These are phyloP conservation scores for Danaus chrysippus DNA, from an alignment of 2,888 invertebrate species.

Conservation along the genomic window DNA sequence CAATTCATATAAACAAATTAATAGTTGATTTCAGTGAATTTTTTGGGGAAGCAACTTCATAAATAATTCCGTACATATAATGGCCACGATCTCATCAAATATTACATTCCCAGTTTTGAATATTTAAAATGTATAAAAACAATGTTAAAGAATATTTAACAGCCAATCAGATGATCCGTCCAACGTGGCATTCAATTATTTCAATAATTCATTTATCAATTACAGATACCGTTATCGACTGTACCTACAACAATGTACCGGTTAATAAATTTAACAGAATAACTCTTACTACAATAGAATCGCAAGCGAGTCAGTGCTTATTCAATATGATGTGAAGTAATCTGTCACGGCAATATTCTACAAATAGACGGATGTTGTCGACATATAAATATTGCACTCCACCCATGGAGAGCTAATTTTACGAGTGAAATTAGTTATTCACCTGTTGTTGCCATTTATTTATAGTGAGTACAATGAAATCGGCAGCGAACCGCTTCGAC, in stretches of 20 bases:
- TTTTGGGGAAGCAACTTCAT: constrained; percentile 67
- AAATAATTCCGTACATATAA: constrained; percentile 74
- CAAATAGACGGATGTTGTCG: constrained; percentile 65
- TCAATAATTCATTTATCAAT: constrained; percentile 24
- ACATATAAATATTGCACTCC: constrained; percentile 74
- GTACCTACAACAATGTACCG: constrained; percentile 11
- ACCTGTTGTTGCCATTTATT: constrained; percentile 78
- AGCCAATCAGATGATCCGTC: constrained; percentile 37
- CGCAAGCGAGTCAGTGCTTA: constrained; percentile 21
- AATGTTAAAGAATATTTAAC: constrained; percentile 55
- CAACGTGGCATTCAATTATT: constrained; percentile 32
- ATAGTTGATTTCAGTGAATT: constrained; percentile 68
- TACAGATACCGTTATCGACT: constrained; percentile 12
- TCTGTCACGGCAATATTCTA: constrained; percentile 54
- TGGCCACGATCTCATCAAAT: constrained; percentile 71
- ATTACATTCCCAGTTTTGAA: constrained; percentile 70
- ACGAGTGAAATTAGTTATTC: constrained; percentile 78
- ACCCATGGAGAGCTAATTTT: constrained; percentile 75
- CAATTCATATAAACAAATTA: constrained; percentile 69
- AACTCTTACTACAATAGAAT: constrained; percentile 28
- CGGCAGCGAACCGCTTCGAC: constrained; percentile 60
- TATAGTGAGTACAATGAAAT: constrained; percentile 67
- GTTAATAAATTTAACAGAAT: constrained; percentile 24
- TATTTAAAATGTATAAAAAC: constrained; percentile 70
- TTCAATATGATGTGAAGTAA: constrained; percentile 46